Percentiles rank a stretch among this genome's conserved stretches.
phyloP scores from a whole-genome alignment of 2,797 vertebrate species.

The Cuculus canorus region DNA sequence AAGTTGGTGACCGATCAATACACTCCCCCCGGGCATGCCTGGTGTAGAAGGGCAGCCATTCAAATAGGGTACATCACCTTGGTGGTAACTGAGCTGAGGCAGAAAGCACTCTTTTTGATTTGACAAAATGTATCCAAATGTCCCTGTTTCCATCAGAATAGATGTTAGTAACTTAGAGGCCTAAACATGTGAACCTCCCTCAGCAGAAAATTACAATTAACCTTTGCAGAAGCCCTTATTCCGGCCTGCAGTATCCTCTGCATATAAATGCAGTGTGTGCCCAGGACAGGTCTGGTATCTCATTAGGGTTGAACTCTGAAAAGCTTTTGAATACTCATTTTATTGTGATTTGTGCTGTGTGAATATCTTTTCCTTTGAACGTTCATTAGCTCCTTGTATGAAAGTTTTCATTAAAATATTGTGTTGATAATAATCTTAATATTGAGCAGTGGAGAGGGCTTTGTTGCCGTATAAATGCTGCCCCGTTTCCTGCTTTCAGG shows the following conservation, averaged over 20 bases:
- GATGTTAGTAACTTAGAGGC: constrained; percentile 15
- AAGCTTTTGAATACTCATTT: constrained; percentile 3
- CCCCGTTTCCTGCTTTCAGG: not conserved
- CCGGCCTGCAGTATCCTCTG: not conserved
- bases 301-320: constrained; percentile 12
- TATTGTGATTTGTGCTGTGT: not conserved
- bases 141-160: constrained; percentile 29
- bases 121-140: not conserved
- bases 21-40: not conserved
- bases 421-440: not conserved
- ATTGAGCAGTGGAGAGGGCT: not conserved
- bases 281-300: not conserved
- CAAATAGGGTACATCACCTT: not conserved
- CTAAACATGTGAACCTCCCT: constrained; percentile 6
- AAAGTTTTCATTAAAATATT: not conserved
- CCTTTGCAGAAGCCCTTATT: constrained; percentile 10
- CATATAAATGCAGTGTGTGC: not conserved
- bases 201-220: not conserved
- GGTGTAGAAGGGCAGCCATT: not conserved
- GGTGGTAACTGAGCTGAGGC: not conserved
- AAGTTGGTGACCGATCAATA: not conserved
- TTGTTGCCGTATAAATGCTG: not conserved
- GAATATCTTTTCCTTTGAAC: not conserved
- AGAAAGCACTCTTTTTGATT: not conserved
- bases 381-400: not conserved